Percentiles rank a stretch among this genome's conserved stretches.
phyloP scores from a whole-genome alignment of 1,140 invertebrate species.

The Rhagoletis pomonella region DNA sequence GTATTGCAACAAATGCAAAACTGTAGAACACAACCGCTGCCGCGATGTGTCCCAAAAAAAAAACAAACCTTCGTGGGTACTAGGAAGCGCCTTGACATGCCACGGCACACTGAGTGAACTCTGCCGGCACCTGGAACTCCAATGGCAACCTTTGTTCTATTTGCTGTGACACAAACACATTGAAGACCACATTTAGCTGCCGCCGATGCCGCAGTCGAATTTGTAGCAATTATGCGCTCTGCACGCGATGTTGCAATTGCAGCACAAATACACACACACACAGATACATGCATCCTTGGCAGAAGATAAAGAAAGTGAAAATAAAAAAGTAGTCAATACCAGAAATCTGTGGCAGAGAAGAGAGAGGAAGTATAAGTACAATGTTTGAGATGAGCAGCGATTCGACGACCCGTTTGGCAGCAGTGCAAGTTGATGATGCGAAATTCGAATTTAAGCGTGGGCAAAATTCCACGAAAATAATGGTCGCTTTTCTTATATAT shows the following conservation, averaged over 20 bases:
- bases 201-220: background rate
- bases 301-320: background rate
- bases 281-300: background rate
- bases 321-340: background rate
- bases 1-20: background rate
- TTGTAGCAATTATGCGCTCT: background rate
- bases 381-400: no score
- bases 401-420: no score
- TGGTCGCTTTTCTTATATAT: no score
- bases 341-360: background rate
- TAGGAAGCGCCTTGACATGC: background rate
- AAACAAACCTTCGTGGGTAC: background rate
- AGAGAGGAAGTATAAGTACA: background rate
- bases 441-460: no score
- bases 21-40: background rate
- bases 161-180: background rate
- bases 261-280: background rate
- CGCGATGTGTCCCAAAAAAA: background rate
- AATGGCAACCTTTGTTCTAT: background rate
- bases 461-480: no score
- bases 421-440: no score
- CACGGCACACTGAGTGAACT: conserved; percentile 20
- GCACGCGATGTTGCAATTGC: background rate
- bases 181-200: background rate
- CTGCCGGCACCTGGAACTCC: background rate